Percentiles rank a stretch among this genome's conserved stretches.
Conservation (phyloP, 53 echinoderm and acorn worm species). For the Mesocentrotus franciscanus region DNA sequence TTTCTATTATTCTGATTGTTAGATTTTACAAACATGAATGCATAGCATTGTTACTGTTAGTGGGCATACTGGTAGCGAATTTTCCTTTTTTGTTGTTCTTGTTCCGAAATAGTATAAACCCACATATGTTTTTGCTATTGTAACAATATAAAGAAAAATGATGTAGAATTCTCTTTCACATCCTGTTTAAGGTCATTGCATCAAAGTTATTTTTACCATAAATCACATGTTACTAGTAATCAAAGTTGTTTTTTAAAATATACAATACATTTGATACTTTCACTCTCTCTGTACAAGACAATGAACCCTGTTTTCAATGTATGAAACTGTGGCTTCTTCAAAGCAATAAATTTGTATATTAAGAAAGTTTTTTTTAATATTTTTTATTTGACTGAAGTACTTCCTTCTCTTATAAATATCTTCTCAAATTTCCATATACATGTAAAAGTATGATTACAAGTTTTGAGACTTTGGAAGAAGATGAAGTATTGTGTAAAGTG, state of each 20-base stretch:
- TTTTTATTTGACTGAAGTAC: not conserved
- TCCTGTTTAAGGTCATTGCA: not conserved
- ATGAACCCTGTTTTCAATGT: not conserved
- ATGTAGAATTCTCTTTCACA: not conserved
- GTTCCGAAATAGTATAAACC: too few relatives aligned
- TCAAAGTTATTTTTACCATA: not conserved
- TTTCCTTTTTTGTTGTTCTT: too few relatives aligned
- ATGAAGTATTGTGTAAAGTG: not conserved
- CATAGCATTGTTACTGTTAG: too few relatives aligned
- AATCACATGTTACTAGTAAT: not conserved
- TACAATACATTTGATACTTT: not conserved
- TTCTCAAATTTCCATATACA: too few relatives aligned
- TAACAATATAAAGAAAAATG: not conserved
- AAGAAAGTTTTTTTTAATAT: too few relatives aligned
- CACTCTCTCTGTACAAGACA: not conserved
- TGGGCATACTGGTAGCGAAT: too few relatives aligned
- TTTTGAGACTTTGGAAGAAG: not conserved
- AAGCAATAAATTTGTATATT: not conserved
- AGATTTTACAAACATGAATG: too few relatives aligned
- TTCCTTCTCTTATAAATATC: not conserved
- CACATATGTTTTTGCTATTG: not conserved
- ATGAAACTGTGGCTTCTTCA: not conserved
- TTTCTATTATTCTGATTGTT: too few relatives aligned
- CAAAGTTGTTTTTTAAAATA: not conserved
- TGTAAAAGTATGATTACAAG: too few relatives aligned